Conservation (phyloP, 2,888 invertebrate genomes). For the Pseudococcus longispinus region DNA sequence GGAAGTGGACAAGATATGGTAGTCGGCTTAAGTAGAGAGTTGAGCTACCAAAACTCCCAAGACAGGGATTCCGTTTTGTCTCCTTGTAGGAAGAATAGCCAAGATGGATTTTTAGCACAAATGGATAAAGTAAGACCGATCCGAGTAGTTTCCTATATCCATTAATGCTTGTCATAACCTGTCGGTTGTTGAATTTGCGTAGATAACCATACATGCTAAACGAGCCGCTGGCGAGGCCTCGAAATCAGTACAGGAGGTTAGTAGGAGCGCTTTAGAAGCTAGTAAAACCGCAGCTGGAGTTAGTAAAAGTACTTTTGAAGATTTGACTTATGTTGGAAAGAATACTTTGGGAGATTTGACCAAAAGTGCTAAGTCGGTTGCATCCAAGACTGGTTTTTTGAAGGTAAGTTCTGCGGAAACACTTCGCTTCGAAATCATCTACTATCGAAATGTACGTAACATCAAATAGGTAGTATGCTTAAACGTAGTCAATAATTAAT, state of each 20-base stretch:
- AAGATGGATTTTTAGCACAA: constrained; percentile 53
- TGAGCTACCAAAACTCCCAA: constrained; percentile 46
- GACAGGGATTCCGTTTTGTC: constrained; percentile 46
- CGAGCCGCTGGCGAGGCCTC: constrained; percentile 84
- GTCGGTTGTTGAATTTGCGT: constrained; percentile 61
- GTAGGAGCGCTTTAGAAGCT: constrained; percentile 83
- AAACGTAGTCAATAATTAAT: background rate
- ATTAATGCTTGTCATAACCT: constrained; percentile 9
- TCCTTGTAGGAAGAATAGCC: constrained; percentile 48
- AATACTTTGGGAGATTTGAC: constrained; percentile 88
- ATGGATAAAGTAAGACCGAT: constrained; percentile 48
- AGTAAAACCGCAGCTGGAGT: constrained; percentile 88
- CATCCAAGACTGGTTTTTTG: constrained; percentile 82
- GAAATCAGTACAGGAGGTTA: constrained; percentile 83
- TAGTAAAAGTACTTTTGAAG: constrained; percentile 86
- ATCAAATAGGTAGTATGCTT: background rate
- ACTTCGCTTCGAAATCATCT: background rate
- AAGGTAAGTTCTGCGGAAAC: constrained; percentile 67
- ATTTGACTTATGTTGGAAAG: constrained; percentile 87
- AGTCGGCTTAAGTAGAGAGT: constrained; percentile 37
- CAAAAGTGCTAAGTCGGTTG: constrained; percentile 88
- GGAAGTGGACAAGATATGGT: constrained; percentile 52
- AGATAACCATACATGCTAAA: constrained; percentile 88
- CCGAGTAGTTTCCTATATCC: constrained; percentile 64
- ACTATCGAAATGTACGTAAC: background rate